Conservation (phyloP, 2,888 invertebrate species). For the Parapristionchus giblindavisi region DNA sequence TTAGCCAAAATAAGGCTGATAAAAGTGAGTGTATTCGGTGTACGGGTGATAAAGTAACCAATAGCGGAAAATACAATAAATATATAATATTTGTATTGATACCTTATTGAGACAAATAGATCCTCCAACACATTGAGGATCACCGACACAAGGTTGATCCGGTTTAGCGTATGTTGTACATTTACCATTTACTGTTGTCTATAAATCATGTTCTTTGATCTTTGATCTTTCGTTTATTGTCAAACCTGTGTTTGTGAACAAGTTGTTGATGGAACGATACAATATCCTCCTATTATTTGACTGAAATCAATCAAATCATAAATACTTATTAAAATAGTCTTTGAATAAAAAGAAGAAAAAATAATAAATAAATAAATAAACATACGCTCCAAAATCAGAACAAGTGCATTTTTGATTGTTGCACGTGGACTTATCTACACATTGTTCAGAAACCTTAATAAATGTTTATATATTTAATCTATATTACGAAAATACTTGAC, state of each 20-base stretch:
- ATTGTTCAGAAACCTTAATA: not conserved
- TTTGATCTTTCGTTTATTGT: not conserved
- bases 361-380: not conserved
- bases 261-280: slow-evolving; percentile 21
- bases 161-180: not conserved
- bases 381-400: slow-evolving; percentile 16
- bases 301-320: too few species aligned
- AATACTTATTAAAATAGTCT: too few species aligned
- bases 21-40: too few species aligned
- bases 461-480: too few species aligned
- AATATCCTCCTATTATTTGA: not conserved
- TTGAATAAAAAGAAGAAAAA: not conserved
- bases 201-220: not conserved
- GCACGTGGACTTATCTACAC: slow-evolving; percentile 22
- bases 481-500: not conserved
- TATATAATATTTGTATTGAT: too few species aligned
- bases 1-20: too few species aligned
- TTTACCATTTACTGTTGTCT: slow-evolving; percentile 8
- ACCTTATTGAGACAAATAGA: not conserved
- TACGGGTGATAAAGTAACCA: too few species aligned
- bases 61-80: too few species aligned
- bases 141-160: not conserved
- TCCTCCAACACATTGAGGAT: slow-evolving; percentile 21
- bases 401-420: slow-evolving; percentile 22
- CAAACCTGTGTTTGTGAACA: slow-evolving; percentile 9